A percentile compares a stretch with the other conserved stretches of the same genome.
Evolutionary conservation across 2,113 vertebrate genomes (phyloP).

Genomic region (Spilogale gracilis): DNA sequence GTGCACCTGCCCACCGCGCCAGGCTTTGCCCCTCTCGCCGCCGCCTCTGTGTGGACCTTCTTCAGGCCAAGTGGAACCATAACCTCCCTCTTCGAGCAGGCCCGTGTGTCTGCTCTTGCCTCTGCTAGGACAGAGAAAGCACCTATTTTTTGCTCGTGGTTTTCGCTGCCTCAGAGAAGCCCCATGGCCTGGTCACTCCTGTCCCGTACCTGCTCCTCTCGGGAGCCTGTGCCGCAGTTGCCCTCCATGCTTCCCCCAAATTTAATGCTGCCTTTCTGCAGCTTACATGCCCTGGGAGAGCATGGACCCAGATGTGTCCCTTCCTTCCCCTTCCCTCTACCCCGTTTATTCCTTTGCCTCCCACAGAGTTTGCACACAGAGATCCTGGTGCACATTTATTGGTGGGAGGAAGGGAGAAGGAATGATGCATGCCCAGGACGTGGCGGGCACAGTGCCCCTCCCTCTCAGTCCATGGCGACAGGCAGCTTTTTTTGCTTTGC

Average conservation of each 20-base stretch:
- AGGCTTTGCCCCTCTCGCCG: neutral
- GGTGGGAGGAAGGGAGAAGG: neutral
- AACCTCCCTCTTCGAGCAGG: neutral
- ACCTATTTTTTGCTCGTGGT: neutral
- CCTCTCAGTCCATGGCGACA: fast-evolving
- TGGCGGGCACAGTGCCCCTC: neutral
- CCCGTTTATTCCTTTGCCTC: fast-evolving
- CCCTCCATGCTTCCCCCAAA: fast-evolving
- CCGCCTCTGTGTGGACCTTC: fast-evolving
- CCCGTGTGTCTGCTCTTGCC: neutral
- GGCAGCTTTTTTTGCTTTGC: neutral
- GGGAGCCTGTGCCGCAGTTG: fast-evolving
- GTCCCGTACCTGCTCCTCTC: fast-evolving
- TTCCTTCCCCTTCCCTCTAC: too few relatives aligned
- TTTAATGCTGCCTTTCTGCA: fast-evolving
- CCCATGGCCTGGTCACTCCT: too few relatives aligned
- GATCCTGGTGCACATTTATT: too few relatives aligned
- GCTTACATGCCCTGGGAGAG: fast-evolving
- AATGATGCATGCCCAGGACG: neutral
- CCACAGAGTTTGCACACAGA: neutral
- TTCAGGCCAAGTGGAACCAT: neutral
- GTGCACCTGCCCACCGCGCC: fast-evolving
- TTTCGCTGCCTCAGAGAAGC: neutral
- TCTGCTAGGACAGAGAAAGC: neutral
- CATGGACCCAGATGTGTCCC: fast-evolving